Evolutionary conservation across 2,113 vertebrate genomes (phyloP).

Genomic region (Peromyscus californicus): DNA sequence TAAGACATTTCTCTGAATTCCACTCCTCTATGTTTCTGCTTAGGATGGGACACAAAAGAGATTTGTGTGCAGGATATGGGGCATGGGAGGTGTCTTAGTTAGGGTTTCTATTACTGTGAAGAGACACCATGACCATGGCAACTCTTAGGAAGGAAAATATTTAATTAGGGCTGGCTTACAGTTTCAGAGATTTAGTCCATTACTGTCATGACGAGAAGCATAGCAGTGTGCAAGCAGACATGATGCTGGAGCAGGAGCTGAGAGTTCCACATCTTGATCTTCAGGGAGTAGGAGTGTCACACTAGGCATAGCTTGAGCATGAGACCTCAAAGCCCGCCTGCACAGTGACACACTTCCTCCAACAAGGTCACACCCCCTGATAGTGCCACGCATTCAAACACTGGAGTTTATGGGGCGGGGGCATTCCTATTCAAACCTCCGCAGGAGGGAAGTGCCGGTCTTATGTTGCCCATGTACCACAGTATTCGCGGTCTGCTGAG

Average conservation of each 20-base stretch:
- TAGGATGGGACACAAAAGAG: neutral
- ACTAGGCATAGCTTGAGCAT: neutral
- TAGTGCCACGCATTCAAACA: neutral
- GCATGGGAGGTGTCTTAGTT: neutral
- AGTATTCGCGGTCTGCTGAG: neutral
- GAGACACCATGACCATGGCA: neutral
- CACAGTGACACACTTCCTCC: neutral
- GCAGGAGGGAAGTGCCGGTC: neutral
- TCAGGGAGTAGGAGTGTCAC: neutral
- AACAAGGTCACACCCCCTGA: neutral
- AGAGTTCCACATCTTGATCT: neutral
- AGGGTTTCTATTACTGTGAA: neutral
- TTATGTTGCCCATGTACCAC: neutral
- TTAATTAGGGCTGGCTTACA: neutral
- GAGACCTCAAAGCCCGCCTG: neutral
- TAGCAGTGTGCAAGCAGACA: neutral
- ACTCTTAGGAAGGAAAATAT: neutral
- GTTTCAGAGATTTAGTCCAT: neutral
- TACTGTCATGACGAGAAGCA: neutral
- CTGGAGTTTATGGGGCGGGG: neutral
- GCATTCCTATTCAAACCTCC: neutral
- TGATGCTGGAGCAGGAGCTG: neutral
- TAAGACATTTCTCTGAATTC: neutral
- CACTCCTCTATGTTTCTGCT: neutral
- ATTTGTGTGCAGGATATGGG: neutral